Base-by-base conservation (phyloP, 2,888 invertebrate genomes). In the Drosophila stalkeri region DNA sequence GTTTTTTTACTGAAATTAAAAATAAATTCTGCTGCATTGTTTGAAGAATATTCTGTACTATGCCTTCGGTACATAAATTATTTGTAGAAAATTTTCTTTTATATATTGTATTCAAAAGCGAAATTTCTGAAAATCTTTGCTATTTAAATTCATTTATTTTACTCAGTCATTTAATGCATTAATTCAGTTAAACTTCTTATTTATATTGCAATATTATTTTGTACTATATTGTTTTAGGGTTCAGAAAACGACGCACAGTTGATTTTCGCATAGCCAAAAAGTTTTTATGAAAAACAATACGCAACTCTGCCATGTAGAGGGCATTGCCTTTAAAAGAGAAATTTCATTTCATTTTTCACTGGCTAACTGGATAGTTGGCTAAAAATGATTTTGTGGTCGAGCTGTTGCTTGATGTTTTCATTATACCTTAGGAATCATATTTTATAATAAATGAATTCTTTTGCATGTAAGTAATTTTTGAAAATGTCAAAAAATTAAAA, bases 251-350 rank as follows among this genome's bases (percentile, higher is more conserved):
- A 14, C 9, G 35, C 67, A 18, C 6, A 23, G 49, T 31, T 51
- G 16, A 23, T 31, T 35, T 55, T 47, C 23, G 18, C 33, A 61
- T 27, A 31, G 14, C 54, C 33, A 55, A 39, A 23, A 44, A 51
- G 20, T 46, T 61, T 46, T 57, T n/a, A 27, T 39, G 11, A 27
- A 72, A 51, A 47, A 43, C 54, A 59, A 46, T 35, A 44, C 12
- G 20, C 1, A 43, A 56, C 31, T 16, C 39, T 20, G 31, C 51
- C 55, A 18, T 16, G 18, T 39, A 37, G 46, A 41, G 46, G 7
- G 18, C 23, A 23, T 44, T 60, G 41, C 12, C 9, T 14, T 20
- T 43, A 35, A 41, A 51, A 8, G 12, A 5, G 18, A 27, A 31
- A 39, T 46, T 23, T 33, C 20, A 11, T 41, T 35, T 12, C 20